These are phyloP conservation scores for Etheostoma cragini DNA, from an alignment of 2,113 vertebrate genomes.

Conservation along the genomic window DNA sequence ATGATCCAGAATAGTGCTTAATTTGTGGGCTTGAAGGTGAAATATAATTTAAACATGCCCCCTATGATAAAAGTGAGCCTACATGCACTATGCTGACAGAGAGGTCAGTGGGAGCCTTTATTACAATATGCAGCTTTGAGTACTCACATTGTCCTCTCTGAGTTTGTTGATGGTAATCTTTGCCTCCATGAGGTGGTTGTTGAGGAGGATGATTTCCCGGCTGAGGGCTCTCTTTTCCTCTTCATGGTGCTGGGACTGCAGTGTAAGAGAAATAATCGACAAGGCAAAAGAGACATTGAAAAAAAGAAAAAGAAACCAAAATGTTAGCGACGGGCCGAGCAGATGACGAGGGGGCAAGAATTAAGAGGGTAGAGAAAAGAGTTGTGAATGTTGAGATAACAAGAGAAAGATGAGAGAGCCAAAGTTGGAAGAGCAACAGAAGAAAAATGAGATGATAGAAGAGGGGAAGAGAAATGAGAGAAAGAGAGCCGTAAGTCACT, in stretches of 20 bases:
- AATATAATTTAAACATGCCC: slow-evolving; percentile 3
- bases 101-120: background rate
- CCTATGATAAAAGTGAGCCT: background rate
- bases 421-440: slow-evolving; percentile 47
- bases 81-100: background rate
- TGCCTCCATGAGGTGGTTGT: slow-evolving; percentile 96
- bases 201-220: slow-evolving; percentile 95
- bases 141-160: slow-evolving; percentile 95
- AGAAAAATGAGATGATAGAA: slow-evolving; percentile 50
- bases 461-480: slow-evolving; percentile 57
- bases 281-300: background rate
- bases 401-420: slow-evolving; percentile 31
- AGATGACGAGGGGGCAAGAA: slow-evolving; percentile 24
- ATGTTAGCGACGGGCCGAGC: slow-evolving; percentile 6
- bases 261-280: slow-evolving; percentile 29
- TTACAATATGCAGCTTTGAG: background rate
- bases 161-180: slow-evolving; percentile 97
- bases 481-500: slow-evolving; percentile 56
- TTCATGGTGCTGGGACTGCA: slow-evolving; percentile 92
- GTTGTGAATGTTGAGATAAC: slow-evolving; percentile 40
- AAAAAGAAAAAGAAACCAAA: background rate
- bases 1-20: background rate
- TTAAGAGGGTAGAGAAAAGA: slow-evolving; percentile 27
- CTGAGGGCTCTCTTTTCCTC: slow-evolving; percentile 95
- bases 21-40: slow-evolving; percentile 1